phyloP scores from a whole-genome alignment of 1,140 invertebrate species.

The Tyrophagus putrescentiae region DNA sequence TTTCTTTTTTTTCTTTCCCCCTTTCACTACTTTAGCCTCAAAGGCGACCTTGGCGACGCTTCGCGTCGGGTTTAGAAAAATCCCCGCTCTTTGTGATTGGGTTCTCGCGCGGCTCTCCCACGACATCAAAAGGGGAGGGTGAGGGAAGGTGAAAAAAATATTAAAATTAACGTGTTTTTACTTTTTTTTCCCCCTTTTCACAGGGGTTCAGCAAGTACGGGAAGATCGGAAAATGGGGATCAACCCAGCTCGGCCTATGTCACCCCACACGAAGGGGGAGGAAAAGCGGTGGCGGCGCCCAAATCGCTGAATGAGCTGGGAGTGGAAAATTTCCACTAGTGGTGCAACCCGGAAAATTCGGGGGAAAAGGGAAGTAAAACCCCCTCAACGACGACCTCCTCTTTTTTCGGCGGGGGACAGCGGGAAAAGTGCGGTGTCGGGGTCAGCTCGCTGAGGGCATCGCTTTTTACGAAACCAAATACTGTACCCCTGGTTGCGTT shows the following conservation, averaged over 20 bases:
- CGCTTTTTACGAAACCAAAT: conserved; percentile 97
- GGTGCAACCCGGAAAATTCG: not conserved
- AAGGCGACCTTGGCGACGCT: conserved; percentile 15
- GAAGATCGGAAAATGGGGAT: conserved; percentile 98
- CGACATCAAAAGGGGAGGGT: conserved; percentile 15
- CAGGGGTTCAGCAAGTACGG: conserved; percentile 87
- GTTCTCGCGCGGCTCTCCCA: conserved; percentile 71
- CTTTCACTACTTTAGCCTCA: conserved; percentile 5
- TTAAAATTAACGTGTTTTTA: not conserved
- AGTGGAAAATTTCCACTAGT: not conserved
- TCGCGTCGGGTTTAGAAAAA: conserved; percentile 95
- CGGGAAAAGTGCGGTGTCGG: not conserved
- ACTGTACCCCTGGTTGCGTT: conserved; percentile 98
- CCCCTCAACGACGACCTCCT: not conserved
- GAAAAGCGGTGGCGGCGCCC: conserved; percentile 90
- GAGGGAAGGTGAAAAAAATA: not conserved
- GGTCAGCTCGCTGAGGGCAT: conserved; percentile 90
- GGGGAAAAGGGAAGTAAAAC: not conserved
- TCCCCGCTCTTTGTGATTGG: conserved; percentile 98
- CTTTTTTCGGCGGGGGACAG: not conserved
- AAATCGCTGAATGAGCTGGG: conserved; percentile 75
- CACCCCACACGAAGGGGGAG: conserved; percentile 78
- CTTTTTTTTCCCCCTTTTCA: not conserved
- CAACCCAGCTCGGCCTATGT: conserved; percentile 96
- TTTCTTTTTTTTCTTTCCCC: not conserved